Evolutionary conservation across 2,113 vertebrate species (phyloP).

Genomic region (Dasyornis broadbenti): DNA sequence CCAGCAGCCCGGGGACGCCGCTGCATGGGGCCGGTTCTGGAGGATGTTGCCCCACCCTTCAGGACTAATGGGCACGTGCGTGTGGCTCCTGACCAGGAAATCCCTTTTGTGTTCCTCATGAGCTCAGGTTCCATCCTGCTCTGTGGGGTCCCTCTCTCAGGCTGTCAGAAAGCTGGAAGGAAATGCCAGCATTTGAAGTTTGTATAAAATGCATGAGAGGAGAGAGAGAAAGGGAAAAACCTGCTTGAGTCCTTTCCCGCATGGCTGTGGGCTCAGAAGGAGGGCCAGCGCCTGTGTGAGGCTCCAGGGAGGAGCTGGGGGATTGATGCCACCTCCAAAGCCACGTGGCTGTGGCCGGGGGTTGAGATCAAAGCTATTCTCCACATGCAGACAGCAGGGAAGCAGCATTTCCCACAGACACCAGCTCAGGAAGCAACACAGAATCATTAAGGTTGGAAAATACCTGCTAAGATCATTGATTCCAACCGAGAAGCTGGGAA

Average conservation of each 20-base stretch:
- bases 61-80: background rate
- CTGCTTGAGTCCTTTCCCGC: background rate
- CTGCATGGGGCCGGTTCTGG: background rate
- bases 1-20: background rate
- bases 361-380: background rate
- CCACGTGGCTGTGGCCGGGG: fast-evolving
- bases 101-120: background rate
- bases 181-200: background rate
- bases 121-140: background rate
- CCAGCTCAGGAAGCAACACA: background rate
- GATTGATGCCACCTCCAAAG: background rate
- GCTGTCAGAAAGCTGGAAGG: background rate
- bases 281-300: background rate
- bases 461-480: background rate
- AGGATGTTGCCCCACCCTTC: background rate
- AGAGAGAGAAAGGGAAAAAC: background rate
- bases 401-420: background rate
- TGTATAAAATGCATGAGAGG: background rate
- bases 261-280: background rate
- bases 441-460: background rate
- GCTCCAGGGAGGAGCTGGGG: background rate
- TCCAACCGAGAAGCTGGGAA: background rate
- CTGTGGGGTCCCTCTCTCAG: background rate
- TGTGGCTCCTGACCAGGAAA: background rate
- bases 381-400: fast-evolving